A percentile compares a stretch with the other conserved stretches of the same genome.
Evolutionary conservation across 53 echinoderm and acorn worm species (phyloP).

Genomic region (Holothuria leucospilota): DNA sequence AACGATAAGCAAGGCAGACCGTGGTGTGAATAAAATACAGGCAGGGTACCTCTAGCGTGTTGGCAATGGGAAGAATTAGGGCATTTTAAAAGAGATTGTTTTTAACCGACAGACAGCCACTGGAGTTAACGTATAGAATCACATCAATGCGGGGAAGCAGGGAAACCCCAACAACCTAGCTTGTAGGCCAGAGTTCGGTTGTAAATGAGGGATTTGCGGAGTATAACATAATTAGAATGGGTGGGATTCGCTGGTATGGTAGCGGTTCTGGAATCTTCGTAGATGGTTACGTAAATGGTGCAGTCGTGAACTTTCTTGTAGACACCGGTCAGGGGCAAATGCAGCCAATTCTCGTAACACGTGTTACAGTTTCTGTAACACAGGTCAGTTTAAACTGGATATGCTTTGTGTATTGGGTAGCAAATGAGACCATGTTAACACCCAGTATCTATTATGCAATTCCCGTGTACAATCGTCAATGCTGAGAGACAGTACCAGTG

Average conservation of each 20-base stretch:
- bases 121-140: no score
- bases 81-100: constrained; percentile 10
- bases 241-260: not conserved
- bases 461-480: not conserved
- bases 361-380: no score
- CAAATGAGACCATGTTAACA: not conserved
- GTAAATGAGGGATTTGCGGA: not conserved
- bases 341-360: no score
- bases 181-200: not conserved
- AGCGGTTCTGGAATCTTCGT: not conserved
- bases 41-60: not conserved
- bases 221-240: not conserved
- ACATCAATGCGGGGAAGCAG: not conserved
- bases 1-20: no score
- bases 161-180: not conserved
- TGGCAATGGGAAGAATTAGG: constrained; percentile 37
- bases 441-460: not conserved
- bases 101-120: not conserved
- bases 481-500: not conserved
- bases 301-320: not conserved
- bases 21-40: not conserved
- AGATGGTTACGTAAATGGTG: not conserved
- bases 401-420: no score
- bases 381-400: no score
- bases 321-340: no score